Evolutionary conservation across 2,888 invertebrate species (phyloP), one percentile per base, ranked within the genome.

Genomic region (Tachystola acroxantha): DNA sequence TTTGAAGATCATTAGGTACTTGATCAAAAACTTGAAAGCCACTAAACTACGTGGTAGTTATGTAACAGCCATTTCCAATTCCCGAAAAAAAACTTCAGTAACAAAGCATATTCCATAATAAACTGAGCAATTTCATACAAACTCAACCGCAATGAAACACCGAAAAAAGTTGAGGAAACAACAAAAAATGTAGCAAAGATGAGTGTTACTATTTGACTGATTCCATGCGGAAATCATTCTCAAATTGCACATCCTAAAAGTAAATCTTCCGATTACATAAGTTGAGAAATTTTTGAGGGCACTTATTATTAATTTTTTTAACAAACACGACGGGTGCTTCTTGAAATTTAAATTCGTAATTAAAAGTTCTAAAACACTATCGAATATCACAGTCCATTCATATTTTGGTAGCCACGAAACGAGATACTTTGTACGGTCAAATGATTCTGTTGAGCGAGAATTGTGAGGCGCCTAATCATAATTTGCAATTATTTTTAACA

Each of bases 201-300:
- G 64, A 71, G 67, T 72, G 64, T 70, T 62, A 63, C 65, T 73
- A 75, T 85, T 82, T 67, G 66, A 56, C 46, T 54, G 54, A 70
- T 64, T 70, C 78, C 80, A 71, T 72, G 82, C 84, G 85, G 85
- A 85, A 82, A 79, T 76, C 66, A 70, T 68, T 80, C 84, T 85
- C 84, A 79, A 81, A 82, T 85, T 85, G 82, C 85, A 79, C 68
- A 72, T 67, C 61, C 53, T 57, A 66, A 58, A 64, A 62, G 57
- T 67, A 48, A 52, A 57, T 65, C 73, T 79, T 79, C 76, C 76
- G 78, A 78, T 75, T 72, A 59, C 61, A 40, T 54, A 58, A 57
- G 43, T 50, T 46, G 37, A 43, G 40, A 42, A 43, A 48, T 46
- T 43, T 48, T 42, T 36, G 43, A 48, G 39, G 10, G 10, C 37